phyloP scores from a whole-genome alignment of 2,797 vertebrate species.

The Eurystomus glaucurus region DNA sequence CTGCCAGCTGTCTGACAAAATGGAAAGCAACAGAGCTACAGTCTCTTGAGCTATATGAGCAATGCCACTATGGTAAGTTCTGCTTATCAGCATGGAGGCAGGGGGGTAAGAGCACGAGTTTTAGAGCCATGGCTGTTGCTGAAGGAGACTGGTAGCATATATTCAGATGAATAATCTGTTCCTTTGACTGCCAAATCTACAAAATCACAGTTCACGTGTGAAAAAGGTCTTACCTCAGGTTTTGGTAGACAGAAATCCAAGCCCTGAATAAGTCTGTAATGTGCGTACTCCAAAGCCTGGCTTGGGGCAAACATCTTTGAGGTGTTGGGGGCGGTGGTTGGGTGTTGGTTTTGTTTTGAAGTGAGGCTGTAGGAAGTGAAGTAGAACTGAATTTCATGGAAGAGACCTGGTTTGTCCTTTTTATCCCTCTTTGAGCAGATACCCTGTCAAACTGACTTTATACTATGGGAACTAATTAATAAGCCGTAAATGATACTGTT shows the following conservation, averaged over 20 bases:
- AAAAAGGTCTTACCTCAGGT: background rate
- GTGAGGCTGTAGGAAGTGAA: background rate
- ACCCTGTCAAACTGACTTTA: background rate
- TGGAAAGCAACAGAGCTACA: background rate
- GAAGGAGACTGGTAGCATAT: background rate
- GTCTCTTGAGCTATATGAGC: background rate
- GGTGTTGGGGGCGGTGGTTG: background rate
- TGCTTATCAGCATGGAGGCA: background rate
- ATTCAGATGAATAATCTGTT: background rate
- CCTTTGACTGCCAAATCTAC: background rate
- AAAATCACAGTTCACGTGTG: background rate
- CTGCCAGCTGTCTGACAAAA: background rate
- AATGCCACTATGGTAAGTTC: background rate
- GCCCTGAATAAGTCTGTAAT: background rate
- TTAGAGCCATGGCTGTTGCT: background rate
- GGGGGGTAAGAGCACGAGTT: background rate
- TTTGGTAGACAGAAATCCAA: background rate
- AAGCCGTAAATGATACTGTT: background rate
- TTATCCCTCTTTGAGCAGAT: background rate
- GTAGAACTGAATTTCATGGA: background rate
- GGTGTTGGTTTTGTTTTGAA: background rate
- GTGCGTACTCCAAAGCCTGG: background rate
- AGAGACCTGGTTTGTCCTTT: background rate
- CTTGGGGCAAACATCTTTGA: background rate
- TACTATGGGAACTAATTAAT: background rate